Percentiles rank a stretch among this genome's conserved stretches.
These are phyloP conservation scores for Pristionchus maxplancki DNA, from an alignment of 2,888 invertebrate genomes.

Conservation along the genomic window DNA sequence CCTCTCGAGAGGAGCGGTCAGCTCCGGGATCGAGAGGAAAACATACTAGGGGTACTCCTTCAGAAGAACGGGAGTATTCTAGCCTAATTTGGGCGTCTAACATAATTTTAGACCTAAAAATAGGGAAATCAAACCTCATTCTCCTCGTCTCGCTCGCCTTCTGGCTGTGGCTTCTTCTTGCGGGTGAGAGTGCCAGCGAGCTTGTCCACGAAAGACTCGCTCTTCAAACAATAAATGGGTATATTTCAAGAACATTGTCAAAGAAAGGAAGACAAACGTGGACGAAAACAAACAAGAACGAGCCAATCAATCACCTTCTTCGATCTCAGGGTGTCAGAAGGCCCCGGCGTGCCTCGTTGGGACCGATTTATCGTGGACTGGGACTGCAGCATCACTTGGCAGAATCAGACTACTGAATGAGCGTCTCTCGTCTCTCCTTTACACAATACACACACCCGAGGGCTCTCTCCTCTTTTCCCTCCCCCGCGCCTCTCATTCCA, in stretches of 20 bases:
- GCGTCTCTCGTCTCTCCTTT: constrained; percentile 9
- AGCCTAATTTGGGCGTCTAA: background rate
- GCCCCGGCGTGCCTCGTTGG: constrained; percentile 44
- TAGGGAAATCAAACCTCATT: background rate
- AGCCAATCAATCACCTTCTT: constrained; percentile 48
- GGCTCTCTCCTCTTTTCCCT: constrained; percentile 19
- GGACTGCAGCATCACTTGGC: constrained; percentile 51
- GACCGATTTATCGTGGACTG: constrained; percentile 21
- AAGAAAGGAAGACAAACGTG: background rate
- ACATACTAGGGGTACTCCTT: background rate
- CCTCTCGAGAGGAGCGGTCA: background rate
- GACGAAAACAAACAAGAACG: background rate
- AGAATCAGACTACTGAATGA: constrained; percentile 38
- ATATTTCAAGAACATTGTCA: background rate
- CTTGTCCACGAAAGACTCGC: constrained; percentile 70
- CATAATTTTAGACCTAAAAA: background rate
- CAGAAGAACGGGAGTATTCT: too few relatives aligned
- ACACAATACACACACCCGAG: constrained; percentile 28
- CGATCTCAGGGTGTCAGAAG: constrained; percentile 50
- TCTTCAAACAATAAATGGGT: constrained; percentile 51
- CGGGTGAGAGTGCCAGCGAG: constrained; percentile 71
- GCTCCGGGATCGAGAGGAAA: background rate
- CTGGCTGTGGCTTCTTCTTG: constrained; percentile 68
- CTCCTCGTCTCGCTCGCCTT: constrained; percentile 52
- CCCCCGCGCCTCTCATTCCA: constrained; percentile 44